Conservation (phyloP, 2,797 vertebrate genomes). For the Sphenopsis melanotis region DNA sequence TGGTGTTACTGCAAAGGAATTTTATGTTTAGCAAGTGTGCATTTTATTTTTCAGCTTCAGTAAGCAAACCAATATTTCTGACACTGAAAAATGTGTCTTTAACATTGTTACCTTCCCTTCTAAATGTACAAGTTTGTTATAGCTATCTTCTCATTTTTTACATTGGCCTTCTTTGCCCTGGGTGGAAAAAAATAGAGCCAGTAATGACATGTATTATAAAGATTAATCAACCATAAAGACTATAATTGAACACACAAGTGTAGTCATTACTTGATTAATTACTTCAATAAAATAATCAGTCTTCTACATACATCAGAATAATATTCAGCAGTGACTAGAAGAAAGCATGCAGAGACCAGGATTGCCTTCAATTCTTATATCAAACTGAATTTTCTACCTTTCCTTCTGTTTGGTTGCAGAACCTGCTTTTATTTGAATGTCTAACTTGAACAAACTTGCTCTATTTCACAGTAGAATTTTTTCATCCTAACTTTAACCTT, state of each 20-base stretch:
- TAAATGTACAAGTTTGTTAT: slow-evolving; percentile 47
- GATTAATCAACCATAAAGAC: slow-evolving; percentile 77
- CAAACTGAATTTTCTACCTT: neutral
- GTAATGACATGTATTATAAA: slow-evolving; percentile 73
- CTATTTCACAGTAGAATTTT: neutral
- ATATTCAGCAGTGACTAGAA: slow-evolving; percentile 36
- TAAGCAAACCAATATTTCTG: slow-evolving; percentile 67
- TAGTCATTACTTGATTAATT: slow-evolving; percentile 82
- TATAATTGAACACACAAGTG: slow-evolving; percentile 77
- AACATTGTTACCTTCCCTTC: slow-evolving; percentile 22
- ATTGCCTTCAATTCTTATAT: neutral
- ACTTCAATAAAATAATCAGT: slow-evolving; percentile 71
- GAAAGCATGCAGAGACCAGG: neutral
- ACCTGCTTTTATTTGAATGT: neutral
- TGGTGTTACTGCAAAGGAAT: neutral
- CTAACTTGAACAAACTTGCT: neutral
- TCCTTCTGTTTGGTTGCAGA: neutral
- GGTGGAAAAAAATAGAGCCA: slow-evolving; percentile 51
- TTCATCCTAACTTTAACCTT: neutral
- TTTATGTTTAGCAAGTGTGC: slow-evolving; percentile 30
- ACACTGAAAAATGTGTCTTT: slow-evolving; percentile 61
- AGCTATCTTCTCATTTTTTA: slow-evolving; percentile 43
- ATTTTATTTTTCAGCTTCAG: slow-evolving; percentile 57
- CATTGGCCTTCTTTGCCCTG: slow-evolving; percentile 53
- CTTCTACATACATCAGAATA: slow-evolving; percentile 68